phyloP scores from a whole-genome alignment of 1,140 invertebrate genomes.

The Antheraea pernyi region DNA sequence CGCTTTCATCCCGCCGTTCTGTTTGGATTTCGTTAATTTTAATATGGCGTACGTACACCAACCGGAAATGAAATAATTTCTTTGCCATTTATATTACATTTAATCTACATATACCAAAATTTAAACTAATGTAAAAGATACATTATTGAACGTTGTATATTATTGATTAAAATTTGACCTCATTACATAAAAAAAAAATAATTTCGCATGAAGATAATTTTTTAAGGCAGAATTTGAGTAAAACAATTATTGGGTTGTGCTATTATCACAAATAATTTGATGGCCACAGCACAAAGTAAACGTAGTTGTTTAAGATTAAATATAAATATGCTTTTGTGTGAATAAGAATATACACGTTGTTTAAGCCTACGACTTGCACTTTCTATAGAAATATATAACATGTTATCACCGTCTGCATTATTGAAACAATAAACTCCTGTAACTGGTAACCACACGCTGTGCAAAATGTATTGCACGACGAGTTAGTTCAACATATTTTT shows the following conservation, averaged over 20 bases:
- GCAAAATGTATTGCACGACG: too few species aligned
- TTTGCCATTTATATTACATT: neutral
- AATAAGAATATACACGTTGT: neutral
- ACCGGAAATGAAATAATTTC: neutral
- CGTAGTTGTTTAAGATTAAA: too few species aligned
- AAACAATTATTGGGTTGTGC: too few species aligned
- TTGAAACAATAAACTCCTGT: neutral
- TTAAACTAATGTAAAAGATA: neutral
- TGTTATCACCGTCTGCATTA: neutral
- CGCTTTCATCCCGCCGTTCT: constrained; percentile 72
- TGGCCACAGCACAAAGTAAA: too few species aligned
- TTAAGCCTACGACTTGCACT: neutral
- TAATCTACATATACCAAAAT: neutral
- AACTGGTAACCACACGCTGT: neutral
- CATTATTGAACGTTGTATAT: too few species aligned
- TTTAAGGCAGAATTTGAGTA: too few species aligned
- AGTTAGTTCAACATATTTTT: neutral
- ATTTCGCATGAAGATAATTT: too few species aligned
- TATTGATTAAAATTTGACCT: too few species aligned
- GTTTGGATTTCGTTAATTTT: constrained; percentile 17
- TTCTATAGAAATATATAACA: neutral
- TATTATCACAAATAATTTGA: too few species aligned
- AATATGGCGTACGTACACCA: neutral
- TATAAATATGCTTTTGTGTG: neutral
- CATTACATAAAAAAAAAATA: too few species aligned